Evolutionary conservation across 2,797 vertebrate species (phyloP).

Genomic region (Labroides dimidiatus): DNA sequence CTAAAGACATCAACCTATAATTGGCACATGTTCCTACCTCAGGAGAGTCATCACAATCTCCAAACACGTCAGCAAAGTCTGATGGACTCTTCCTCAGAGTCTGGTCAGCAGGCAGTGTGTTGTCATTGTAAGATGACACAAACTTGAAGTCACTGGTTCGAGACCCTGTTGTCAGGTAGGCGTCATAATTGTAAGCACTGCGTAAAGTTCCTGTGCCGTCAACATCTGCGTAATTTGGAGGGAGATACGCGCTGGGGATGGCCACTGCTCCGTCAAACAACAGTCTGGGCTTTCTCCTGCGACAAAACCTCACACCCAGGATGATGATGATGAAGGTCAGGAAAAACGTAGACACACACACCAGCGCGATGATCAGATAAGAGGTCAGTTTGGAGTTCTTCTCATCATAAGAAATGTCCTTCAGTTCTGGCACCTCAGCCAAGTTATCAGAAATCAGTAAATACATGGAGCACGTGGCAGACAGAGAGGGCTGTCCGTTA

Average conservation of each 20-base stretch:
- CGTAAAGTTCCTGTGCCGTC: constrained; percentile 35
- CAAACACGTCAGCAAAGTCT: constrained; percentile 51
- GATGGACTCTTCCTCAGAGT: constrained; percentile 68
- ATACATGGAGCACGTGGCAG: constrained; percentile 82
- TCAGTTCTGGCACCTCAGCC: constrained; percentile 75
- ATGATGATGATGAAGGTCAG: constrained; percentile 68
- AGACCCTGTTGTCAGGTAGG: constrained; percentile 53
- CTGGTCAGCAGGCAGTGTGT: constrained; percentile 52
- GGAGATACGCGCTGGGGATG: constrained; percentile 57
- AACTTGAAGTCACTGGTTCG: constrained; percentile 71
- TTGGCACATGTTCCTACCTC: not conserved
- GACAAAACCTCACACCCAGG: constrained; percentile 57
- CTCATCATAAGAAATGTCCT: constrained; percentile 74
- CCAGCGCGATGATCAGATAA: constrained; percentile 83
- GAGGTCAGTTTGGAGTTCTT: constrained; percentile 82
- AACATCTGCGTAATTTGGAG: constrained; percentile 70
- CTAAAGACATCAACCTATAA: too few relatives aligned
- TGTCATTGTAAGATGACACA: constrained; percentile 1
- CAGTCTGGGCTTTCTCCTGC: constrained; percentile 50
- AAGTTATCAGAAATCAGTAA: constrained; percentile 70
- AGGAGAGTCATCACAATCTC: constrained; percentile 25
- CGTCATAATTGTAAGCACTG: constrained; percentile 80
- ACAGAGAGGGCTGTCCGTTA: constrained; percentile 76
- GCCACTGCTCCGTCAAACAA: constrained; percentile 42
- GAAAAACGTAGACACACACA: constrained; percentile 87